Evolutionary conservation across 2,113 vertebrate species (phyloP).

Genomic region (Merops nubicus): DNA sequence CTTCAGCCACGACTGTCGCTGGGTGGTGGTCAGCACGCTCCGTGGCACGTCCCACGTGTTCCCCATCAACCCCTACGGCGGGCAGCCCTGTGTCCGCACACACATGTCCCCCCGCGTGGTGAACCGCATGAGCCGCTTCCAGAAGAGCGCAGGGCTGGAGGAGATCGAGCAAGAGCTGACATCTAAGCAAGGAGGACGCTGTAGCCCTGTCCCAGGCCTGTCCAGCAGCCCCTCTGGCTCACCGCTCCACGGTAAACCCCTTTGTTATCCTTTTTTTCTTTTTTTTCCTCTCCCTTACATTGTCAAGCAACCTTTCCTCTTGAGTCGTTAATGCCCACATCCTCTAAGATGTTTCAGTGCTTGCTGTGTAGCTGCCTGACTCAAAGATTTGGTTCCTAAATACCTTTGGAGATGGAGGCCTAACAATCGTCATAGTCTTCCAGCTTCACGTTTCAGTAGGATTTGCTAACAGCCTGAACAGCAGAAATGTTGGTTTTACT

Average conservation of each 20-base stretch:
- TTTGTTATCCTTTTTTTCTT: background rate
- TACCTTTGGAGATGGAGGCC: background rate
- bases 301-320: background rate
- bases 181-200: constrained; percentile 87
- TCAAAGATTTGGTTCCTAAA: background rate
- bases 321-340: too few relatives aligned
- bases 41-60: constrained; percentile 96
- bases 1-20: constrained; percentile 97
- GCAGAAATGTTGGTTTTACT: background rate
- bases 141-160: constrained; percentile 96
- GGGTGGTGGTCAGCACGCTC: constrained; percentile 96
- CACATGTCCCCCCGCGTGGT: constrained; percentile 97
- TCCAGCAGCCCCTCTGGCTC: constrained; percentile 96
- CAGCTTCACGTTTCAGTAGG: background rate
- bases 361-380: background rate
- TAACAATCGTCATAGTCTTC: background rate
- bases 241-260: constrained; percentile 89
- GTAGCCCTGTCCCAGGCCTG: constrained; percentile 92
- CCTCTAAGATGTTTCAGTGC: background rate
- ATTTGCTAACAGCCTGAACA: background rate
- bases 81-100: constrained; percentile 91
- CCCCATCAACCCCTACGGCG: constrained; percentile 94
- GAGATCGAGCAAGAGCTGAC: constrained; percentile 97
- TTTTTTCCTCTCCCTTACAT: background rate
- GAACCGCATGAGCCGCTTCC: constrained; percentile 97